These are phyloP conservation scores for Hemibagrus wyckioides DNA, from an alignment of 2,113 vertebrate genomes.

Conservation along the genomic window DNA sequence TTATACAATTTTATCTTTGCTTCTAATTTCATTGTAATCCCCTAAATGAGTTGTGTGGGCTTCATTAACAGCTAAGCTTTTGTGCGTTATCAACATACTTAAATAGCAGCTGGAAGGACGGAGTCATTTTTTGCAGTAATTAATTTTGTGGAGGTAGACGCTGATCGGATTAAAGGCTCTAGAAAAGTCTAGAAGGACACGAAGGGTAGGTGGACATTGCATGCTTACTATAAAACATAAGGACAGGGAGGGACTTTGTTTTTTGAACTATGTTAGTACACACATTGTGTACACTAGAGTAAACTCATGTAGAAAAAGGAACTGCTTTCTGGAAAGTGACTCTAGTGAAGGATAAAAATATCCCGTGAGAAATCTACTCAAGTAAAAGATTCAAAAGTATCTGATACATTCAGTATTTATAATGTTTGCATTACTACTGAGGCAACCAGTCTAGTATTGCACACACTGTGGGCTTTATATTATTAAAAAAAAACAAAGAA, in stretches of 20 bases:
- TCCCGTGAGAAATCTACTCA: neutral
- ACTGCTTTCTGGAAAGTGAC: neutral
- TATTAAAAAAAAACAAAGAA: neutral
- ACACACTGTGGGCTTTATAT: neutral
- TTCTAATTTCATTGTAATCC: conserved; percentile 15
- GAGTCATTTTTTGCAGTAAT: neutral
- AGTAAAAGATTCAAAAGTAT: neutral
- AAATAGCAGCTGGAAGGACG: neutral
- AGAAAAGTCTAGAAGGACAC: neutral
- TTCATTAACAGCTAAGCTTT: neutral
- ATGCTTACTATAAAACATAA: neutral
- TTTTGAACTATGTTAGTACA: neutral
- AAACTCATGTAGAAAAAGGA: neutral
- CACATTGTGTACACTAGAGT: neutral
- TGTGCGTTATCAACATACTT: conserved; percentile 2
- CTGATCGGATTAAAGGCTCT: neutral
- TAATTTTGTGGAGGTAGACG: neutral
- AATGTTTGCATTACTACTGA: neutral
- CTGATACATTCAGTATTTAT: neutral
- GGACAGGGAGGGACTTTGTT: neutral
- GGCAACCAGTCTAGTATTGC: neutral
- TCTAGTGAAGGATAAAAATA: neutral
- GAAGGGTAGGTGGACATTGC: neutral
- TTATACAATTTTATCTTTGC: conserved; percentile 18
- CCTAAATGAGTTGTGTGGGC: conserved; percentile 1